A percentile compares a stretch with the other conserved stretches of the same genome.
These are phyloP conservation scores for Drosophila baimaii DNA, from an alignment of 1,140 invertebrate genomes.

Conservation along the genomic window DNA sequence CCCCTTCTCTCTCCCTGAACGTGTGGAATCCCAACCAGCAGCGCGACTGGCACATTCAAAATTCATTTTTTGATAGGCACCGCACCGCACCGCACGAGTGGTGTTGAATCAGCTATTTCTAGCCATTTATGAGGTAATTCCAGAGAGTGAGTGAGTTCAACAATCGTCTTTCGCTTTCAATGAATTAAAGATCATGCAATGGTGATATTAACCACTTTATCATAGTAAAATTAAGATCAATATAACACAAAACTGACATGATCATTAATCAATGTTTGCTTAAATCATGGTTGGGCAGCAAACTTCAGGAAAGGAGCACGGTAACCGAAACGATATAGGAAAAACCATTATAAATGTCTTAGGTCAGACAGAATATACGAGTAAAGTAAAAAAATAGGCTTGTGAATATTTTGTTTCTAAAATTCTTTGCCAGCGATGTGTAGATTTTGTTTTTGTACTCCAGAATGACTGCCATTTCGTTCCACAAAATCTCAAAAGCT, in stretches of 20 bases:
- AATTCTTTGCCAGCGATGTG: not conserved
- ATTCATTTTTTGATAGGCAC: constrained; percentile 39
- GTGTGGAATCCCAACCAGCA: constrained; percentile 52
- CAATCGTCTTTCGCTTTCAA: not conserved
- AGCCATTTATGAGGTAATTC: not conserved
- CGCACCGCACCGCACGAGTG: not conserved
- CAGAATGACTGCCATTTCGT: too few relatives aligned
- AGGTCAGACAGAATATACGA: not conserved
- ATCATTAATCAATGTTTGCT: not conserved
- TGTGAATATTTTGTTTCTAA: not conserved
- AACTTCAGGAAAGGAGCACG: not conserved
- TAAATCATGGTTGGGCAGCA: not conserved
- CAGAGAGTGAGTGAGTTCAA: not conserved
- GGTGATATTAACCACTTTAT: too few relatives aligned
- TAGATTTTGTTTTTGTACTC: not conserved
- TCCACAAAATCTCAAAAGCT: too few relatives aligned
- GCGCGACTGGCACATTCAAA: constrained; percentile 53
- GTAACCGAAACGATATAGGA: not conserved
- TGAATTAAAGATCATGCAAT: not conserved
- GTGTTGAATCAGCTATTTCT: constrained; percentile 27
- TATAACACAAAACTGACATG: not conserved
- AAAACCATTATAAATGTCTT: not conserved
- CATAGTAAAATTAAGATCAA: not conserved
- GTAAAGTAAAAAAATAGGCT: not conserved
- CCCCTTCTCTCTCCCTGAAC: constrained; percentile 2